Conservation (phyloP, 1,140 invertebrate genomes). For the Rhagoletis pomonella region DNA sequence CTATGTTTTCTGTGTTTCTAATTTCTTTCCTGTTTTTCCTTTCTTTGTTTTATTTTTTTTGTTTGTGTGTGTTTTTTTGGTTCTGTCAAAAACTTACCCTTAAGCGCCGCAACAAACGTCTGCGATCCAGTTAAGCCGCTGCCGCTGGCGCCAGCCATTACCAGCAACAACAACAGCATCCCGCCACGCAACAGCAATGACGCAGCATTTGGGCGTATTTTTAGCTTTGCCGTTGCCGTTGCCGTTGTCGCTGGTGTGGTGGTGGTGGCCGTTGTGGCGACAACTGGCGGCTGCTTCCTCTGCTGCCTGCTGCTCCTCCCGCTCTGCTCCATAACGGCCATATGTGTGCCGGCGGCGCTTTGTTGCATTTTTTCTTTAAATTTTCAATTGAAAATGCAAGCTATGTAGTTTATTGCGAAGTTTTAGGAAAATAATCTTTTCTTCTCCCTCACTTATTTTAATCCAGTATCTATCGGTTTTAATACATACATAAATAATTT, state of each 20-base stretch:
- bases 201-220: constrained; percentile 32
- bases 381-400: not conserved
- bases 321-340: not conserved
- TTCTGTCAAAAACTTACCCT: constrained; percentile 23
- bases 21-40: not conserved
- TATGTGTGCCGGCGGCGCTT: constrained; percentile 30
- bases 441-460: not conserved
- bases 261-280: not conserved
- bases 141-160: constrained; percentile 4
- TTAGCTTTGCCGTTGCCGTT: not conserved
- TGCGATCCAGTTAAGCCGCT: constrained; percentile 30
- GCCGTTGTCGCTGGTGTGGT: not conserved
- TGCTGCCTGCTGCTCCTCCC: not conserved
- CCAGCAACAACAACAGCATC: constrained; percentile 38
- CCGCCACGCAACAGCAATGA: not conserved
- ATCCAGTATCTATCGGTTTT: constrained; percentile 9
- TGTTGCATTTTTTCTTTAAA: too few species aligned
- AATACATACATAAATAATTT: too few species aligned
- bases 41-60: not conserved
- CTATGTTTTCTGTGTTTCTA: not conserved
- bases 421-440: constrained; percentile 21
- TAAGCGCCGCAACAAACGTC: constrained; percentile 41
- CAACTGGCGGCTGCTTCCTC: not conserved
- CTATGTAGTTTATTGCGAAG: not conserved
- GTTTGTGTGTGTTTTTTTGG: too few species aligned